Conservation (phyloP, 1,140 invertebrate species). For the Arctopsyche grandis region DNA sequence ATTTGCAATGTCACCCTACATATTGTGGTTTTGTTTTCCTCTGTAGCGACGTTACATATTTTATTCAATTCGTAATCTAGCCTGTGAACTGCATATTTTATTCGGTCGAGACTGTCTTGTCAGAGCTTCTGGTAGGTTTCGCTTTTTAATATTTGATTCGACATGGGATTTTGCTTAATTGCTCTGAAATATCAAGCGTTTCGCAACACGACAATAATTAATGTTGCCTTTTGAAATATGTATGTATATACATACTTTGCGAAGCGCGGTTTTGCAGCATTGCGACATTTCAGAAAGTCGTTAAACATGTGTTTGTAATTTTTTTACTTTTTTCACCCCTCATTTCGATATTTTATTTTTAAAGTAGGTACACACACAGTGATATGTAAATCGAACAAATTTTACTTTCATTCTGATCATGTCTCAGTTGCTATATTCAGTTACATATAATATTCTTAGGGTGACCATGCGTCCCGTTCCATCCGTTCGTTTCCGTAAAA, state of each 20-base stretch:
- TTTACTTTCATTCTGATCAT: no score
- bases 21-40: no score
- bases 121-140: not conserved
- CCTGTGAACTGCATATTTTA: constrained; percentile 3
- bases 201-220: constrained; percentile 2
- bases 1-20: no score
- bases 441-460: no score
- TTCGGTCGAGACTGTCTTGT: not conserved
- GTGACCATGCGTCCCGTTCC: no score
- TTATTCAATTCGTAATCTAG: not conserved
- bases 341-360: no score
- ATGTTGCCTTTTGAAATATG: not conserved
- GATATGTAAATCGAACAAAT: no score
- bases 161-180: constrained; percentile 3
- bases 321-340: no score
- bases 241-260: not conserved
- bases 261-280: not conserved
- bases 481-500: no score
- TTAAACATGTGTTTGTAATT: constrained; percentile 10
- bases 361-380: no score
- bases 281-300: constrained; percentile 11
- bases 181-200: not conserved
- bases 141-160: constrained; percentile 3
- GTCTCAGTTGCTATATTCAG: no score
- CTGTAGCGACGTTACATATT: not conserved